Evolutionary conservation across 2,888 invertebrate genomes (phyloP).

Genomic region (Panopea generosa): DNA sequence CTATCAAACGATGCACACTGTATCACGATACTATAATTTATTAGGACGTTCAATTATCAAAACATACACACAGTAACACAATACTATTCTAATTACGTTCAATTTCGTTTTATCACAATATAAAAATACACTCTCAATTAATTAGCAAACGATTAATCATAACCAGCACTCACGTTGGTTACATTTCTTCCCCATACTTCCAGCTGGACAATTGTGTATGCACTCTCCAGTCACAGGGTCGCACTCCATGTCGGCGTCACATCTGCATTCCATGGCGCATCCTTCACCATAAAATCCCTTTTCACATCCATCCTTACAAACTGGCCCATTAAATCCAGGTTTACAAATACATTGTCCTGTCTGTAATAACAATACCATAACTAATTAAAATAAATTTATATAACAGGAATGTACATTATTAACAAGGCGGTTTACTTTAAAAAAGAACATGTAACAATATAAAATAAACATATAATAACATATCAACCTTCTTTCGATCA

Average conservation of each 20-base stretch:
- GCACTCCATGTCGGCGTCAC: slow-evolving; percentile 77
- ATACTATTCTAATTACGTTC: no score
- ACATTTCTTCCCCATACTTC: slow-evolving; percentile 77
- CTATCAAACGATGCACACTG: no score
- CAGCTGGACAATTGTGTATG: slow-evolving; percentile 81
- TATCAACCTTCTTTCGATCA: no score
- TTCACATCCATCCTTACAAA: slow-evolving; percentile 84
- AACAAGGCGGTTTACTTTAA: neutral
- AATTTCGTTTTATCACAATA: no score
- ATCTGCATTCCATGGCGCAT: slow-evolving; percentile 80
- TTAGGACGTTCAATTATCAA: no score
- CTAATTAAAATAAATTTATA: neutral
- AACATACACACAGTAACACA: no score
- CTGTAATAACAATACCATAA: no score
- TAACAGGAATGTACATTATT: neutral
- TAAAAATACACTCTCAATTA: no score
- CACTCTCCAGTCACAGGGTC: slow-evolving; percentile 82
- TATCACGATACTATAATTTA: no score
- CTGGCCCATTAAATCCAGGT: slow-evolving; percentile 85
- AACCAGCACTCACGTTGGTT: slow-evolving; percentile 80
- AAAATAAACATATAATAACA: no score
- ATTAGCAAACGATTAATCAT: neutral
- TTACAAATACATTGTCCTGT: slow-evolving; percentile 91
- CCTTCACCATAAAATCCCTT: slow-evolving; percentile 78
- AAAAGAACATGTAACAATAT: slow-evolving; percentile 1